These are phyloP conservation scores for Aplodontia rufa DNA, from an alignment of 2,113 vertebrate species.

Conservation along the genomic window DNA sequence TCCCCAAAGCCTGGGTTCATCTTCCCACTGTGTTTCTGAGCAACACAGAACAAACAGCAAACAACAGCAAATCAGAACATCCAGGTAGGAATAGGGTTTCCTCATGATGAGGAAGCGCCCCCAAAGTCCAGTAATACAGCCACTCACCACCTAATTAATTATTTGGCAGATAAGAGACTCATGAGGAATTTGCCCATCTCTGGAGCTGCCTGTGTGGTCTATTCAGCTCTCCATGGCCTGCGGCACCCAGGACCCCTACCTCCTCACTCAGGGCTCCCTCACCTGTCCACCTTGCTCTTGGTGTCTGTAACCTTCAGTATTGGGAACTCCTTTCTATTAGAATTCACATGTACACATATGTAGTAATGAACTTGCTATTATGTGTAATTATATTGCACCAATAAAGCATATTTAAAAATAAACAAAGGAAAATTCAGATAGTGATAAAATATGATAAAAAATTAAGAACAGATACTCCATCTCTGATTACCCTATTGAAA, in stretches of 20 bases:
- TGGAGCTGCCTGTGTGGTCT: neutral
- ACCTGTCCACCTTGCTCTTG: neutral
- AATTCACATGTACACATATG: no score
- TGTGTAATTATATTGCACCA: no score
- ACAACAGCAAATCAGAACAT: fast-evolving
- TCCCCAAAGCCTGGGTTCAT: neutral
- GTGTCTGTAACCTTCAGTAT: neutral
- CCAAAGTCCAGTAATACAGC: neutral
- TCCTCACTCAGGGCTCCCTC: no score
- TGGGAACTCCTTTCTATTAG: neutral
- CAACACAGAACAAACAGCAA: no score
- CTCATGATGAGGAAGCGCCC: neutral
- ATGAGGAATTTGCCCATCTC: neutral
- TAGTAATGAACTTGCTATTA: no score
- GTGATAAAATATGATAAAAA: neutral
- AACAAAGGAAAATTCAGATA: neutral
- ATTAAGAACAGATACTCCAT: neutral
- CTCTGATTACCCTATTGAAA: neutral
- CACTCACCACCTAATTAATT: constrained; percentile 45
- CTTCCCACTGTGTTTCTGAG: no score
- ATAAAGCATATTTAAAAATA: no score
- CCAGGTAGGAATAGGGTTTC: neutral
- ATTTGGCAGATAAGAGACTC: constrained; percentile 43
- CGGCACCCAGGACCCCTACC: no score
- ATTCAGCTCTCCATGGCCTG: neutral